A percentile compares a stretch with the other conserved stretches of the same genome.
These are phyloP conservation scores for Chascanopsetta lugubris DNA, from an alignment of 2,113 vertebrate species.

Conservation along the genomic window DNA sequence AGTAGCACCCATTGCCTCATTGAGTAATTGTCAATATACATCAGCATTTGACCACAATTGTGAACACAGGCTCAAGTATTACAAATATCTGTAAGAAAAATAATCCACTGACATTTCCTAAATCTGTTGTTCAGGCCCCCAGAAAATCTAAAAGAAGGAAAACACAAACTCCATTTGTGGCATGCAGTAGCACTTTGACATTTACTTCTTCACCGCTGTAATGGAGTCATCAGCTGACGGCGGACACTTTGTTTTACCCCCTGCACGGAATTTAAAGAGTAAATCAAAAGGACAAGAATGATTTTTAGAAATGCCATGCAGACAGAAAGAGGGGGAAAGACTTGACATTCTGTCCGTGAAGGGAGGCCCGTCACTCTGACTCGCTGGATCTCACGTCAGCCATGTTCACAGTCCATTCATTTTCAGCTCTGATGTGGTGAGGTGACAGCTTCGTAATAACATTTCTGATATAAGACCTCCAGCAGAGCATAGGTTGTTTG, in stretches of 20 bases:
- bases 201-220: conserved; percentile 25
- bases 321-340: conserved; percentile 20
- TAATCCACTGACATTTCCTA: background rate
- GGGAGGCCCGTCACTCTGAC: conserved; percentile 33
- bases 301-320: conserved; percentile 49
- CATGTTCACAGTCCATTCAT: conserved; percentile 1
- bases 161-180: conserved; percentile 22
- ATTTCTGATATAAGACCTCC: conserved; percentile 50
- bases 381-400: background rate
- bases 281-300: conserved; percentile 36
- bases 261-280: conserved; percentile 41
- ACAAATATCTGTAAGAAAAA: conserved; percentile 11
- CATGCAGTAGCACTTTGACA: conserved; percentile 59
- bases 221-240: conserved; percentile 8
- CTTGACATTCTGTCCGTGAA: conserved; percentile 2
- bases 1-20: conserved; percentile 68
- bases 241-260: conserved; percentile 4
- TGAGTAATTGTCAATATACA: conserved; percentile 32
- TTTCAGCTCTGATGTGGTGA: conserved; percentile 5
- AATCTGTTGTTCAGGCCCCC: conserved; percentile 9
- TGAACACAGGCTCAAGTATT: conserved; percentile 42
- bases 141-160: too few relatives aligned
- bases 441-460: conserved; percentile 20
- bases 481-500: conserved; percentile 18
- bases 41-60: conserved; percentile 31